phyloP scores from a whole-genome alignment of 2,888 invertebrate species.

The Acrobasis consociella region DNA sequence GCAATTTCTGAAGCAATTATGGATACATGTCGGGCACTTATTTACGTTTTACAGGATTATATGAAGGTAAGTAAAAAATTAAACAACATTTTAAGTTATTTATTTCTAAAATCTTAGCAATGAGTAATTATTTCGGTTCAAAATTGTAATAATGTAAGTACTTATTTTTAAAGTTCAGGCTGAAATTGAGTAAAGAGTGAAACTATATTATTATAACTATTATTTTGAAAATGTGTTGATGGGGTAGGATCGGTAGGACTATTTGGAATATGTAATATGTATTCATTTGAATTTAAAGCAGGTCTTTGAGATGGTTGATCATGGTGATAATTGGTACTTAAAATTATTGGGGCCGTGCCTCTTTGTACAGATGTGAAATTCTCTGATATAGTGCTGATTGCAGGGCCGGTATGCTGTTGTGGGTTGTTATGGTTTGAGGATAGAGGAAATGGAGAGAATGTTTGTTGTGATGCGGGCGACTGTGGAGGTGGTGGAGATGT shows the following conservation, averaged over 20 bases:
- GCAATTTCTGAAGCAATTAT: constrained; percentile 8
- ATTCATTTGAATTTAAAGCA: constrained; percentile 1
- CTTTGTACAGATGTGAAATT: neutral
- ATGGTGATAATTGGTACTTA: too few relatives aligned
- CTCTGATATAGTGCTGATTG: too few relatives aligned
- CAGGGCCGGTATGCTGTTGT: neutral
- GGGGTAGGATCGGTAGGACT: constrained; percentile 7
- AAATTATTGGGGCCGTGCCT: constrained; percentile 2
- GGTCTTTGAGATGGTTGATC: too few relatives aligned
- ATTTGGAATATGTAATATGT: neutral
- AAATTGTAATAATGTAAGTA: neutral
- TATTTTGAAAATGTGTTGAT: constrained; percentile 4
- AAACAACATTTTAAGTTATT: neutral
- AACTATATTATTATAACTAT: constrained; percentile 3
- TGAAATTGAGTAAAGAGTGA: constrained; percentile 1
- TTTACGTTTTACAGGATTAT: neutral
- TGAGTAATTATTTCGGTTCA: neutral
- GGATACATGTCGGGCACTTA: constrained; percentile 6
- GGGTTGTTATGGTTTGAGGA: neutral
- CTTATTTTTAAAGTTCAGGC: neutral
- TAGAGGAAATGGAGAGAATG: neutral
- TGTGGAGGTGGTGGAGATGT: constrained; percentile 15
- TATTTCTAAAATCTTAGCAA: neutral
- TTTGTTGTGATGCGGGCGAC: constrained; percentile 14
- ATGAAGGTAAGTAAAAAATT: constrained; percentile 2